These are phyloP conservation scores for Psylliodes chrysocephalus DNA, from an alignment of 2,888 invertebrate species.

Conservation along the genomic window DNA sequence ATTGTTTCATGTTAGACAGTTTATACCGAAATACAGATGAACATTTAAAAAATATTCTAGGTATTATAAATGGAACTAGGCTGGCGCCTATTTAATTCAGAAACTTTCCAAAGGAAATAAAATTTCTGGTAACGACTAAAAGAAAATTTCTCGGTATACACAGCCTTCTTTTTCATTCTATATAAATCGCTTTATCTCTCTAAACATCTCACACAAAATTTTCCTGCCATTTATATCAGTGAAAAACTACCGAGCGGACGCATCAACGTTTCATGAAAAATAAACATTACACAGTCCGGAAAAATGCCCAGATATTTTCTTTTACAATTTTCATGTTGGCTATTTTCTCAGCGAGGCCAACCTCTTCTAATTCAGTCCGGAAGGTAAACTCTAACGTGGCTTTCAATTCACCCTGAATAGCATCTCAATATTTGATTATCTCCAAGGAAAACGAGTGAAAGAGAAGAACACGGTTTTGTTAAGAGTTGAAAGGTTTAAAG, in stretches of 20 bases:
- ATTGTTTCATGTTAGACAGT: too few species aligned
- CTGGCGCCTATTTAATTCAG: too few species aligned
- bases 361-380: constrained; percentile 16
- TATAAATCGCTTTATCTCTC: not conserved
- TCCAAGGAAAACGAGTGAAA: not conserved
- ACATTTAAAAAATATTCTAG: too few species aligned
- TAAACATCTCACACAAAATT: constrained; percentile 1
- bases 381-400: constrained; percentile 20
- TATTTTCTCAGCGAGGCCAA: constrained; percentile 8
- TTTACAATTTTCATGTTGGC: constrained; percentile 20
- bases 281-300: constrained; percentile 12
- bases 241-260: not conserved
- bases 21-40: too few species aligned
- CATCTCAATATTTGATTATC: constrained; percentile 22
- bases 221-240: constrained; percentile 7
- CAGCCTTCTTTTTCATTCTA: not conserved
- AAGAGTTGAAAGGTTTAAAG: constrained; percentile 6
- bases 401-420: constrained; percentile 19
- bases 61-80: too few species aligned
- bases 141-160: too few species aligned
- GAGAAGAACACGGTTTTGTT: not conserved
- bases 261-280: constrained; percentile 19
- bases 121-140: too few species aligned
- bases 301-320: constrained; percentile 18
- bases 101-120: too few species aligned